Conservation (phyloP, 2,113 vertebrate species). For the Nannospalax galili region DNA sequence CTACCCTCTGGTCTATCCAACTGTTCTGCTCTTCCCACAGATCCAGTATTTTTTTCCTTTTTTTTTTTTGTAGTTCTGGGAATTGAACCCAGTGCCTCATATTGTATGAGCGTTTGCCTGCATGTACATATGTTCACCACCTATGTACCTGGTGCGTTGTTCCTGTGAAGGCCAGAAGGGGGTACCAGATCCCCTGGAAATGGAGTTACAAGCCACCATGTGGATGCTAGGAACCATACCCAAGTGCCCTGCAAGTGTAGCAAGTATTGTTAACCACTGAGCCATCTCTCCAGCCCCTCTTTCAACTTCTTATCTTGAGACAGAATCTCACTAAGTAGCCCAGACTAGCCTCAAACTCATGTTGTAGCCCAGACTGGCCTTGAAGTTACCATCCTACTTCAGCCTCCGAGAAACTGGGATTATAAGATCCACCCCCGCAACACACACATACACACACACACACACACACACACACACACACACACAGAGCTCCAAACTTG, state of each 20-base stretch:
- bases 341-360: not conserved
- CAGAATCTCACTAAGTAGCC: not conserved
- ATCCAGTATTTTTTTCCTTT: not conserved
- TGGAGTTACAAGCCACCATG: too few relatives aligned
- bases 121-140: too few relatives aligned
- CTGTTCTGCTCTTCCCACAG: not conserved
- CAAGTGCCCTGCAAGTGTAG: too few relatives aligned
- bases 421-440: not conserved
- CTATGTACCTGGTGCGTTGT: too few relatives aligned
- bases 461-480: too few relatives aligned
- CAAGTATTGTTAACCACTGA: not conserved
- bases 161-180: too few relatives aligned
- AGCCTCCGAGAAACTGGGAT: not conserved
- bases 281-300: not conserved
- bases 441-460: too few relatives aligned
- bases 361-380: not conserved
- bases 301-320: not conserved
- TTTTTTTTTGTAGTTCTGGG: not conserved
- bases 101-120: not conserved
- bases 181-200: too few relatives aligned
- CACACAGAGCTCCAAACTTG: not conserved
- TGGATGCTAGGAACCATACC: too few relatives aligned
- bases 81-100: not conserved
- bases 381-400: not conserved
- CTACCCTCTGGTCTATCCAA: not conserved